phyloP scores from a whole-genome alignment of 2,797 vertebrate species.

The Perodicticus potto region DNA sequence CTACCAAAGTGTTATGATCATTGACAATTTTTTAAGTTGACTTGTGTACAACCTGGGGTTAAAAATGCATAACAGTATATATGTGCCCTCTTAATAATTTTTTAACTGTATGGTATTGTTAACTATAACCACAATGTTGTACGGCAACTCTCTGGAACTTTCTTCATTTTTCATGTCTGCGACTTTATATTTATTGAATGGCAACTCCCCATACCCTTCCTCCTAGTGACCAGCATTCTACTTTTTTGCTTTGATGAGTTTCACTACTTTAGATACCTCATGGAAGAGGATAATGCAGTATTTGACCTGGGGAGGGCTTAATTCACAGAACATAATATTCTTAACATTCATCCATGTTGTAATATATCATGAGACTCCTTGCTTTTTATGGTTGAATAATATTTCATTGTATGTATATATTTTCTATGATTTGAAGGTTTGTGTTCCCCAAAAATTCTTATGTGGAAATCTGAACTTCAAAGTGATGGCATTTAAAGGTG shows the following conservation, averaged over 20 bases:
- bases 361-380: background rate
- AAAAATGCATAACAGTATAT: background rate
- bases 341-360: background rate
- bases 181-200: background rate
- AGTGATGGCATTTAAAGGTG: background rate
- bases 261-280: background rate
- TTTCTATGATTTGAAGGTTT: background rate
- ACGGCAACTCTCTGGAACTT: background rate
- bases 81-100: background rate
- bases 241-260: background rate
- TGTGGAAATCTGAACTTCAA: background rate
- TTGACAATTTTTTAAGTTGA: background rate
- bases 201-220: background rate
- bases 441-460: background rate
- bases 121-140: no score
- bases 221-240: no score
- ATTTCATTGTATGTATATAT: background rate
- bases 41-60: background rate
- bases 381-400: background rate
- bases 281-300: background rate
- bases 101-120: background rate
- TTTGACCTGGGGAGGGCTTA: background rate
- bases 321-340: background rate
- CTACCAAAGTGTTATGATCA: conserved; percentile 75
- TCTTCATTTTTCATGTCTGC: background rate